Percentiles rank a stretch among this genome's conserved stretches.
phyloP scores from a whole-genome alignment of 2,113 vertebrate species.

The Sula dactylatra region DNA sequence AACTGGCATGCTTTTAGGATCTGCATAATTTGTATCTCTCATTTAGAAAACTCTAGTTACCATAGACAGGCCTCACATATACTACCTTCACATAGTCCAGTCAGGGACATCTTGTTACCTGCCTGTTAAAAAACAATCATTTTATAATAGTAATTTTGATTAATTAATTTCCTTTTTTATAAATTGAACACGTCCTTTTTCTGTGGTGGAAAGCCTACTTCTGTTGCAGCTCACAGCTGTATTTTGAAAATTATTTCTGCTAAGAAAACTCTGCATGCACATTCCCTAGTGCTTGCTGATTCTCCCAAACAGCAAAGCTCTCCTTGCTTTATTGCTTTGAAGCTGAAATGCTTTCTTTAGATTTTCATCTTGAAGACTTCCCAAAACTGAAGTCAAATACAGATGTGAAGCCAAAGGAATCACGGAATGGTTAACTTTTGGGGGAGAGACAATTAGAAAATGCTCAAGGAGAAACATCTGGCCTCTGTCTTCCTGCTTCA shows the following conservation, averaged over 20 bases:
- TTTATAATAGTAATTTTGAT: neutral
- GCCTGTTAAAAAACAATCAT: neutral
- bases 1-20: neutral
- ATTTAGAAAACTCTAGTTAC: neutral
- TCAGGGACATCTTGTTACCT: neutral
- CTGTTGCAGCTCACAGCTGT: neutral
- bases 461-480: neutral
- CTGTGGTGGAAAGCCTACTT: neutral
- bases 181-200: neutral
- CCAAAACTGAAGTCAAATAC: neutral
- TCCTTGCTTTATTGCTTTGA: neutral
- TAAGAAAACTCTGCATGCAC: neutral
- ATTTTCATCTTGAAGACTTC: neutral
- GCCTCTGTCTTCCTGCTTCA: neutral
- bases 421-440: neutral
- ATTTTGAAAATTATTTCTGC: neutral
- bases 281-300: neutral
- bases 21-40: neutral
- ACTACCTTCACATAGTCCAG: neutral
- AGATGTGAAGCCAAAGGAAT: neutral
- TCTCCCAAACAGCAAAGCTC: neutral
- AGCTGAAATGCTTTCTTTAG: neutral
- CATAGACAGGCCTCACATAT: neutral
- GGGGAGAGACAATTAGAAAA: neutral
- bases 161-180: neutral